Evolutionary conservation across 2,113 vertebrate species (phyloP), one percentile per base, ranked within the genome.

Genomic region (Platichthys flesus): DNA sequence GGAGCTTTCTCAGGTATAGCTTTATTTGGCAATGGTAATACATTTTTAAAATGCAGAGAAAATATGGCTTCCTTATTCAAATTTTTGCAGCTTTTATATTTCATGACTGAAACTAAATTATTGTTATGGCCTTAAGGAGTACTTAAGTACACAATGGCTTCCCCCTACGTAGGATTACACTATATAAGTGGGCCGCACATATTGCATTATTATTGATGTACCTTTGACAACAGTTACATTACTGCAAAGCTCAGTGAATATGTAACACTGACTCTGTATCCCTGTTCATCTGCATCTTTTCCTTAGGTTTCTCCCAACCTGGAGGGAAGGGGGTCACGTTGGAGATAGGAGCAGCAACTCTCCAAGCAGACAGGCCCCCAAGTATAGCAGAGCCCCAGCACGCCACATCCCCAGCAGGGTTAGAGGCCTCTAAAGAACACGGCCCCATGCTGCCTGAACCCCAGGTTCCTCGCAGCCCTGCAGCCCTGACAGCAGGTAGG

Each of bases 291-390:
- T 74, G n/a, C n/a, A 1, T 62, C 42, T 62, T 1, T 20, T 58
- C 16, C 8, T 20, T 59, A 95, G 93, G 57, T 73, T 93, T 93
- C 76, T 91, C 92, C 77, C 88, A 91, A 74, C 82, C 92, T 23
- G 63, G 56, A 40, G 88, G 59, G 15, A 76, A 49, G 21, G 86
- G 62, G 0, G n/a, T 75, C 54, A 85, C 71, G 0, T 40, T 91
- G 68, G 91, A 89, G 18, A 26, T 78, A 5, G 91, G 91, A 49
- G 65, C 76, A 24, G 84, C 85, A 40, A 88, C 91, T 0, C 58
- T 91, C 35, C 82, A 86, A 18, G 55, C 82, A 60, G 92, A 90
- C 60, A 91, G 84, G 58, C 63, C 87, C 20, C 69, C 77, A 7
- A 85, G 88, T 75, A 71, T 92, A 56, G 85, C 88, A 0, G 90